Evolutionary conservation across 2,113 vertebrate genomes (phyloP).

Genomic region (Pantherophis guttatus): DNA sequence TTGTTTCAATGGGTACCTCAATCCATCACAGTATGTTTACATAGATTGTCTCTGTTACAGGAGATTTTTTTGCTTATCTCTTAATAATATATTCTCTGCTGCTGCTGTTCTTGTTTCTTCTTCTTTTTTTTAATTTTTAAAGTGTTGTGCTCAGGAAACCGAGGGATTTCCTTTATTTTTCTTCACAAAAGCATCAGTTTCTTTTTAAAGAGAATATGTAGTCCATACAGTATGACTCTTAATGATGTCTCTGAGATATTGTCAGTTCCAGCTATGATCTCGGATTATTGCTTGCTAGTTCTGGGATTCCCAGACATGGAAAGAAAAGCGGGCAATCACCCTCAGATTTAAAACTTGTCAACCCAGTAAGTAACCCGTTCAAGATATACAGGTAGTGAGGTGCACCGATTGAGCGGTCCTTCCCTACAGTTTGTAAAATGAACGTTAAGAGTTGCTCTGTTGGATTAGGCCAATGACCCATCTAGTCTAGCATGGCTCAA

Average conservation of each 20-base stretch:
- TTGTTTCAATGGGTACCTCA: conserved; percentile 66
- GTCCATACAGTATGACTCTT: not conserved
- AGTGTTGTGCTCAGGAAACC: conserved; percentile 48
- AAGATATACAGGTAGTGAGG: not conserved
- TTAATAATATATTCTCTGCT: conserved; percentile 58
- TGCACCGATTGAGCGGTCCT: not conserved
- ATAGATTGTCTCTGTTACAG: conserved; percentile 35
- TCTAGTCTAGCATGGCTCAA: not conserved
- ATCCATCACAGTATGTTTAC: conserved; percentile 61
- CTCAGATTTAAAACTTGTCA: not conserved
- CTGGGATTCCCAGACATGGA: conserved; percentile 22
- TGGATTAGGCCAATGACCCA: not conserved
- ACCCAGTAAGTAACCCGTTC: not conserved
- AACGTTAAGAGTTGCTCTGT: not conserved
- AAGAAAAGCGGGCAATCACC: not conserved
- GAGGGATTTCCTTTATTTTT: conserved; percentile 52
- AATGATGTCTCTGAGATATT: conserved; percentile 23
- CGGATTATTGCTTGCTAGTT: conserved; percentile 1
- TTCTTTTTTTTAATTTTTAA: conserved; percentile 61
- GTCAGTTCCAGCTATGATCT: conserved; percentile 1
- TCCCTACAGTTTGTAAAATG: not conserved
- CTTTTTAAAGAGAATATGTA: not conserved
- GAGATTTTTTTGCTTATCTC: conserved; percentile 53
- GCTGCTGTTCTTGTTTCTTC: conserved; percentile 9
- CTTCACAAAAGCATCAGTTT: conserved; percentile 52